These are phyloP conservation scores for Crotalus viridis DNA, from an alignment of 2,113 vertebrate genomes.

Conservation along the genomic window DNA sequence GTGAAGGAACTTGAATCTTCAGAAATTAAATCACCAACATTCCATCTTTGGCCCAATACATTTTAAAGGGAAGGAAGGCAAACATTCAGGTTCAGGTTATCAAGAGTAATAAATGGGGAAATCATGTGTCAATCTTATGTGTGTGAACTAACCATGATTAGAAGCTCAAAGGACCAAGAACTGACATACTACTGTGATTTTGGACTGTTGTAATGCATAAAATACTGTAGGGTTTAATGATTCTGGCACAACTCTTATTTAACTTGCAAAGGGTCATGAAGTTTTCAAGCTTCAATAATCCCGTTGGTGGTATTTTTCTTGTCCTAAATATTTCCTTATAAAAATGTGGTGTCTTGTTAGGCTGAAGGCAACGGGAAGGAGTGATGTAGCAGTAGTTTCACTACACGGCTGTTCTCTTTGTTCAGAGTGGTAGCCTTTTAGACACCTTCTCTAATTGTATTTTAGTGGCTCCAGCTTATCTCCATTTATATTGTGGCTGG, in stretches of 20 bases:
- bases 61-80: not conserved
- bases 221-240: not conserved
- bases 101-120: not conserved
- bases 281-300: not conserved
- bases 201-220: not conserved
- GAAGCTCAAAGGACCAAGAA: not conserved
- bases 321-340: not conserved
- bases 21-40: not conserved
- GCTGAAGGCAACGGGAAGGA: not conserved
- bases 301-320: not conserved
- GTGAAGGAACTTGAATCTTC: not conserved
- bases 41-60: not conserved
- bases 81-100: not conserved
- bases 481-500: not conserved
- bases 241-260: not conserved
- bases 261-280: not conserved
- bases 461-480: not conserved
- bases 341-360: not conserved
- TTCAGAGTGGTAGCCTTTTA: not conserved
- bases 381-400: not conserved
- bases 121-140: not conserved
- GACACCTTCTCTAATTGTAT: not conserved
- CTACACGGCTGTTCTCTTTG: too few species aligned
- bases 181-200: not conserved
- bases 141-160: not conserved